These are phyloP conservation scores for Drosophila jambulina DNA, from an alignment of 1,140 invertebrate genomes.

Conservation along the genomic window DNA sequence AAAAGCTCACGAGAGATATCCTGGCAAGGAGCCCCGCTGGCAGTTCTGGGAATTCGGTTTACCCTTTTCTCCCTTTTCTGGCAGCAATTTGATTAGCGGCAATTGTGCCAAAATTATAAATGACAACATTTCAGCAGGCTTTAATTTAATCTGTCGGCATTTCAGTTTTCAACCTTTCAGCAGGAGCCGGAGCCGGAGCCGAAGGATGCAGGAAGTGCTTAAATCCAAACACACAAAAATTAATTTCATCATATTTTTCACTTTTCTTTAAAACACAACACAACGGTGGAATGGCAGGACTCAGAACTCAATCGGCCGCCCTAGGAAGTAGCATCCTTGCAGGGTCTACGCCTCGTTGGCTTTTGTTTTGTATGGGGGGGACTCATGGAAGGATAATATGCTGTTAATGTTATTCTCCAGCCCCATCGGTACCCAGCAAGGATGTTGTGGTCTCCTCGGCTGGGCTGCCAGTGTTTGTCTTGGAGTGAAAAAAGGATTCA, in stretches of 20 bases:
- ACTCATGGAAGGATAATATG: conserved; percentile 70
- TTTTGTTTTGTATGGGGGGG: conserved; percentile 69
- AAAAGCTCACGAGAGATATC: conserved; percentile 38
- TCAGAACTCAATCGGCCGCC: conserved; percentile 56
- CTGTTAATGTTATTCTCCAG: conserved; percentile 67
- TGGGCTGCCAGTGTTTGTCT: conserved; percentile 27
- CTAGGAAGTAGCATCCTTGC: conserved; percentile 36
- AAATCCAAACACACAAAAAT: conserved; percentile 78
- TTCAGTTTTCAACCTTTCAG: conserved; percentile 69
- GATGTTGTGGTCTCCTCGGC: conserved; percentile 56
- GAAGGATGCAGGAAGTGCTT: conserved; percentile 17
- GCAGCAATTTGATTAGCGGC: conserved; percentile 77
- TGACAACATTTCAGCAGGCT: conserved; percentile 79
- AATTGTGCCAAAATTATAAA: conserved; percentile 81
- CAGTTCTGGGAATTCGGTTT: conserved; percentile 38
- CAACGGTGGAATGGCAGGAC: conserved; percentile 26
- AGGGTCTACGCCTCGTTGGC: conserved; percentile 70
- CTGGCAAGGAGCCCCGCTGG: not conserved
- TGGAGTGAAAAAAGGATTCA: conserved; percentile 71
- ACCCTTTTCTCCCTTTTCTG: conserved; percentile 32
- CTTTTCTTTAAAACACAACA: conserved; percentile 55
- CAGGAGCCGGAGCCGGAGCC: conserved; percentile 5
- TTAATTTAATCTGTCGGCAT: conserved; percentile 76
- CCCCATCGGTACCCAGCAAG: conserved; percentile 1
- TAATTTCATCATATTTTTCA: conserved; percentile 83